phyloP scores from a whole-genome alignment of 2,797 vertebrate genomes.

The Tolypeutes matacus region DNA sequence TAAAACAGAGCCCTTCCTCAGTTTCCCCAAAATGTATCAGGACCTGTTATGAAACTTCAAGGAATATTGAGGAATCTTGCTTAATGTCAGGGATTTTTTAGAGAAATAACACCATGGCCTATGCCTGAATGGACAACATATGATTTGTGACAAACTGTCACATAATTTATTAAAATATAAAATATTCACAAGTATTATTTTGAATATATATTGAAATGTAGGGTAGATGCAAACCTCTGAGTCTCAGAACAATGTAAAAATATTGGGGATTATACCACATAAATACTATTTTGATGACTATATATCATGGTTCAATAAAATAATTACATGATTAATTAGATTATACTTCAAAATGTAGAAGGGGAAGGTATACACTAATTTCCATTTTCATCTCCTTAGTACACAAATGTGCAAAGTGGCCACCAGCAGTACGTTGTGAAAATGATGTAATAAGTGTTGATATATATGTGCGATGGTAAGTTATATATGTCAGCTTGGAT shows the following conservation, averaged over 20 bases:
- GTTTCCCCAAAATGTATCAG: background rate
- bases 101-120: background rate
- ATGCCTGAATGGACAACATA: background rate
- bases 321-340: background rate
- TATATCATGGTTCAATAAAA: too few relatives aligned
- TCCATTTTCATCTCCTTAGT: background rate
- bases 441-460: background rate
- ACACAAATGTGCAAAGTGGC: background rate
- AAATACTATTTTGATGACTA: background rate
- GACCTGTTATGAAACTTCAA: background rate
- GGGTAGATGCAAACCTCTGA: background rate
- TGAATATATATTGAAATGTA: background rate
- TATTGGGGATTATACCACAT: background rate
- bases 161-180: background rate
- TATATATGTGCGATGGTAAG: background rate
- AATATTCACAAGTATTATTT: background rate
- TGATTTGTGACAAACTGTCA: background rate
- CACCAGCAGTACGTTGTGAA: background rate
- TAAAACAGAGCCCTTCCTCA: too few relatives aligned
- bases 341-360: constrained; percentile 12
- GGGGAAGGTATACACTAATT: background rate
- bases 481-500: too few relatives aligned
- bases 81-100: background rate
- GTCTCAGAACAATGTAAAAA: background rate
- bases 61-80: background rate